phyloP scores from a whole-genome alignment of 2,113 vertebrate genomes.

The Seriola dumerili region DNA sequence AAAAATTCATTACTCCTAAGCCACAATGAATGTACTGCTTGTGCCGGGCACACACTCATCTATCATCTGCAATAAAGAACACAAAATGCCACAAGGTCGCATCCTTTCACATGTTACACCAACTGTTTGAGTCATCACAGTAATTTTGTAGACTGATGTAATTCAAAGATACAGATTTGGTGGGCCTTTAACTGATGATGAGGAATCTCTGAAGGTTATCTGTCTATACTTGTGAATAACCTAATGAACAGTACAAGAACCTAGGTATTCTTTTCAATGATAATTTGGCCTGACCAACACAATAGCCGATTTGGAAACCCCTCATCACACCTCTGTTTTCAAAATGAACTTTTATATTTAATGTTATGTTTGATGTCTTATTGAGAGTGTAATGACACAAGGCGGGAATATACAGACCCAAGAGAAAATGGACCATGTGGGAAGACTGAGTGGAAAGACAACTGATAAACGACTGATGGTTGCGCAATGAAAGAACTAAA shows the following conservation, averaged over 20 bases:
- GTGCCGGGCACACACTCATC: no score
- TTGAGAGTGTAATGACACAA: background rate
- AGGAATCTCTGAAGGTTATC: background rate
- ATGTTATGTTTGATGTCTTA: background rate
- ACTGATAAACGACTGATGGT: background rate
- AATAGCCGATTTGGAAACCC: background rate
- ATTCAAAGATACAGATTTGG: background rate
- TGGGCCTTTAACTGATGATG: background rate
- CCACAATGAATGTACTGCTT: background rate
- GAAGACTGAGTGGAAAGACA: background rate
- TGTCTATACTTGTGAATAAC: background rate
- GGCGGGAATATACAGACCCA: background rate
- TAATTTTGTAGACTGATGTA: background rate
- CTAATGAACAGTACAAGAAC: no score
- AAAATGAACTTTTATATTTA: background rate
- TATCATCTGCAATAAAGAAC: background rate
- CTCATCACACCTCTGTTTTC: background rate
- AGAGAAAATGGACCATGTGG: background rate
- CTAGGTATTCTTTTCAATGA: no score
- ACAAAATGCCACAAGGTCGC: slow-evolving; percentile 8
- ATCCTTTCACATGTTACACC: background rate
- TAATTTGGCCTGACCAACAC: no score
- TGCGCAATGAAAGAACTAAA: background rate
- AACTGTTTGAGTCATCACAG: slow-evolving; percentile 1
- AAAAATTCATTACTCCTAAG: no score